Base-by-base conservation (phyloP, 2,888 invertebrate genomes). In the Standfussiana lucernea region DNA sequence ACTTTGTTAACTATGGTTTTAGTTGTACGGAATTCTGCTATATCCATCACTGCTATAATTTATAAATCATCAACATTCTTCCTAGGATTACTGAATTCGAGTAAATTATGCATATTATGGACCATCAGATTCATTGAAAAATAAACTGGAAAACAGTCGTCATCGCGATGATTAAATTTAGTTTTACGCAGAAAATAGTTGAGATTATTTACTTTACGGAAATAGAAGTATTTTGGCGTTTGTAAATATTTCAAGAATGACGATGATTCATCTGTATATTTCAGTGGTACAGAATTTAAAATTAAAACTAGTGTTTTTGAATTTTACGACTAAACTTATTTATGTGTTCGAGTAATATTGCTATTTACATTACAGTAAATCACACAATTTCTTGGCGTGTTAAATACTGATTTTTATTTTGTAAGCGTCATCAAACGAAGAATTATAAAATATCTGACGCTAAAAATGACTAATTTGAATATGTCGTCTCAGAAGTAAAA, bases 341-440 rank as follows among this genome's bases (percentile, higher is more conserved):
- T 56, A 56, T 75, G 67, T 40, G 56, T 75, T 70, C 72, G 71
- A 83, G 76, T 79, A 75, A 83, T 79, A 79, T 80, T 78, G 21
- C 62, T 87, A 85, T 85, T 85, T 85, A 87, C 59, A 76, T 75
- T 74, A 69, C 37, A 77, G 37, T 86, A 86, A 88, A 83, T 87
- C 77, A 81, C 21, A n/a, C 11, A 77, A 64, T 81, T 71, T 68
- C 66, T 71, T 72, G 66, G 61, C 71, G 42, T 75, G 73, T 67
- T n/a, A 37, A 65, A 75, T 59, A 79, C 66, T 53, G 13, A 61
- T 79, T 70, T 87, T 79, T 85, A 79, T 75, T 77, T 74, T 73
- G 32, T 65, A 62, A 37, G 69, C 82, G 74, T 62, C 72, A 67
- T 76, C 32, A 78, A 72, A 83, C 56, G 50, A 32, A n/a, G 45